These are phyloP conservation scores for Onychomys leucogaster DNA, from an alignment of 2,797 vertebrate species.

Conservation along the genomic window DNA sequence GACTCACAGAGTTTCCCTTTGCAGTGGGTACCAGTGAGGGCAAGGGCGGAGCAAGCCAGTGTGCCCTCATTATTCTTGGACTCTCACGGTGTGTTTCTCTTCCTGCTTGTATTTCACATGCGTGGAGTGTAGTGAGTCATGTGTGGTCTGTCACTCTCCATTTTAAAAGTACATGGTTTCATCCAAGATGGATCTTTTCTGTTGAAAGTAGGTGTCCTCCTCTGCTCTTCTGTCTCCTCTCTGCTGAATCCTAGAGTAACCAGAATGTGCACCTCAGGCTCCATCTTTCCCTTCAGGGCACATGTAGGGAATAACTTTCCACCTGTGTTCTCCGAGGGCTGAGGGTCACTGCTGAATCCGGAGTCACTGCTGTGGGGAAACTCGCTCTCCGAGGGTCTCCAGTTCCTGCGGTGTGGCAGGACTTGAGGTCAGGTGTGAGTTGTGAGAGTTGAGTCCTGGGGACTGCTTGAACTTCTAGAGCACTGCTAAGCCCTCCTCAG, in stretches of 20 bases:
- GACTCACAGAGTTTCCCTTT: neutral
- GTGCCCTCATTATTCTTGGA: neutral
- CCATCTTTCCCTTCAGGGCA: neutral
- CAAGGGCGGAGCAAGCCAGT: neutral
- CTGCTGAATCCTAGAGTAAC: neutral
- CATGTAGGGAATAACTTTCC: too few relatives aligned
- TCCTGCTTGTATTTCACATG: neutral
- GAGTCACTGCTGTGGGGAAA: neutral
- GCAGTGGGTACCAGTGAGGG: neutral
- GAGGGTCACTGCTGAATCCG: too few relatives aligned
- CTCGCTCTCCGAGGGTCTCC: neutral
- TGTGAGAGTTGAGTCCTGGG: neutral
- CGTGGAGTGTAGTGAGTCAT: accelerated
- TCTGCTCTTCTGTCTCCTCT: neutral
- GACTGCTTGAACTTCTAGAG: neutral
- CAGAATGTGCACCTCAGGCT: neutral
- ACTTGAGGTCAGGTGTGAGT: neutral
- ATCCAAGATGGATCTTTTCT: neutral
- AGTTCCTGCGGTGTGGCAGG: accelerated
- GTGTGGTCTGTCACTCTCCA: neutral
- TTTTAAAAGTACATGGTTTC: neutral
- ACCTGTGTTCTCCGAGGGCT: too few relatives aligned
- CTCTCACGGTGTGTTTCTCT: neutral
- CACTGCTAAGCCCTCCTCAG: neutral
- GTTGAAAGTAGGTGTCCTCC: neutral